phyloP scores from a whole-genome alignment of 1,140 invertebrate genomes.

The Bicyclus anynana region DNA sequence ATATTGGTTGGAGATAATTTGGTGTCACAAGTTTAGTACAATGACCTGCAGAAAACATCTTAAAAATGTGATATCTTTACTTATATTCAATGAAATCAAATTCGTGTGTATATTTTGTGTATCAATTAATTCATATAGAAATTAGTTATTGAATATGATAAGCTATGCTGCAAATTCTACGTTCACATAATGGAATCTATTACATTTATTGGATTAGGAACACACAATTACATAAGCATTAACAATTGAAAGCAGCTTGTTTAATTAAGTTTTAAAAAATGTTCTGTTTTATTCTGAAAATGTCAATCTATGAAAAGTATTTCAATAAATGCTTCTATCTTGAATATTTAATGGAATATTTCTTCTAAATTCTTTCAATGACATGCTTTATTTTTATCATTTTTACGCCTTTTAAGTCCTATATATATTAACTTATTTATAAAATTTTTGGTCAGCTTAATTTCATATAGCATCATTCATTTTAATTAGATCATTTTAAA shows the following conservation, averaged over 20 bases:
- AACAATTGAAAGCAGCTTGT: slow-evolving; percentile 11
- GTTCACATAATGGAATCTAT: slow-evolving; percentile 41
- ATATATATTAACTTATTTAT: too few species aligned
- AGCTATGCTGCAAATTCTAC: slow-evolving; percentile 66
- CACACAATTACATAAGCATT: slow-evolving; percentile 33
- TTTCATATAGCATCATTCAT: too few species aligned
- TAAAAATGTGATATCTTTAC: slow-evolving; percentile 52
- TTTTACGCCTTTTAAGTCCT: too few species aligned
- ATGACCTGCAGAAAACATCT: slow-evolving; percentile 65
- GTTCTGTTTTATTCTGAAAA: too few species aligned
- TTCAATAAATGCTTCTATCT: too few species aligned
- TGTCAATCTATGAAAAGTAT: slow-evolving; percentile 12
- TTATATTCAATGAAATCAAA: too few species aligned
- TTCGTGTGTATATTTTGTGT: background rate
- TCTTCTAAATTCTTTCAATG: background rate
- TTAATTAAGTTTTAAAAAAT: background rate
- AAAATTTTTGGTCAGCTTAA: too few species aligned
- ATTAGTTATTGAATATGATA: slow-evolving; percentile 66
- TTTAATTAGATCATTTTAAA: too few species aligned
- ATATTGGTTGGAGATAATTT: background rate
- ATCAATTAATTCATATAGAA: slow-evolving; percentile 28
- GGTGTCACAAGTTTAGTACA: background rate
- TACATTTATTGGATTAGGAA: slow-evolving; percentile 45
- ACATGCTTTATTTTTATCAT: too few species aligned
- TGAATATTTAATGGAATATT: too few species aligned